A percentile compares a stretch with the other conserved stretches of the same genome.
Conservation (phyloP, 2,888 invertebrate genomes). For the Cataglyphis altisquamis region DNA sequence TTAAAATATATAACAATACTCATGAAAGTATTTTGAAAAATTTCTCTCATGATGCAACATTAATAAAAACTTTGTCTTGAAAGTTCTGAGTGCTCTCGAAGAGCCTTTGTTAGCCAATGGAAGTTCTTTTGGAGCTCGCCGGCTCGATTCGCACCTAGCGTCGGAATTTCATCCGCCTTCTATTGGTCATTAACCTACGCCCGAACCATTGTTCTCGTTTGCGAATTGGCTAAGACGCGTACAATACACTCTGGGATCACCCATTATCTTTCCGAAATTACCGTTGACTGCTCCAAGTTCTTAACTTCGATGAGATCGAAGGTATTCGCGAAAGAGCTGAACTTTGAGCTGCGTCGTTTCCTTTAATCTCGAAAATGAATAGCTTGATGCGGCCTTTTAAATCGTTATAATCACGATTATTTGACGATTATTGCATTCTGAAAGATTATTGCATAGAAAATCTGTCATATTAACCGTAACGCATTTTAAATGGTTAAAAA, state of each 20-base stretch:
- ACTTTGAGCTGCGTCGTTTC: slow-evolving; percentile 32
- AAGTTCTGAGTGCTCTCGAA: slow-evolving; percentile 43
- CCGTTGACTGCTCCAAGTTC: slow-evolving; percentile 68
- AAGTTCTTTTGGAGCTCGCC: slow-evolving; percentile 55
- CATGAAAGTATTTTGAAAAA: slow-evolving; percentile 10
- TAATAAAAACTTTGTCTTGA: slow-evolving; percentile 46
- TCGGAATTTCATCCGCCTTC: slow-evolving; percentile 74
- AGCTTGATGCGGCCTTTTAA: slow-evolving; percentile 14
- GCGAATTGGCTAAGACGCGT: slow-evolving; percentile 74
- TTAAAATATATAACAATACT: slow-evolving; percentile 21
- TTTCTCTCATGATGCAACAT: slow-evolving; percentile 22
- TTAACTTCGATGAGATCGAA: slow-evolving; percentile 64
- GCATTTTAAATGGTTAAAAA: not conserved
- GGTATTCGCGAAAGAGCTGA: slow-evolving; percentile 48
- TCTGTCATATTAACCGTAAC: not conserved
- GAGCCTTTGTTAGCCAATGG: slow-evolving; percentile 53
- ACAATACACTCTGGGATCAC: slow-evolving; percentile 76
- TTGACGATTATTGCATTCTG: not conserved
- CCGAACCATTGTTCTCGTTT: slow-evolving; percentile 77
- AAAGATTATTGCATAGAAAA: not conserved
- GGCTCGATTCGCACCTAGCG: slow-evolving; percentile 52
- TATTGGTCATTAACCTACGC: slow-evolving; percentile 79
- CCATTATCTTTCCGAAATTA: slow-evolving; percentile 78
- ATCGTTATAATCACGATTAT: not conserved
- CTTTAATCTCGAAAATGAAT: slow-evolving; percentile 23